phyloP scores from a whole-genome alignment of 2,113 vertebrate genomes.

The human region GRCh38 chr13:37177501-37178000 shows the following conservation, averaged over 20 bases:
- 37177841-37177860: background rate
- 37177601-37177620: background rate
- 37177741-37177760: background rate
- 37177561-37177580: background rate
- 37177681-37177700: conserved; percentile 10
- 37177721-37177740: conserved; percentile 11
- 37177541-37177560: background rate
- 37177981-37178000: background rate
- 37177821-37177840: background rate
- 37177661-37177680: background rate
- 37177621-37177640: background rate
- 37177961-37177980: background rate
- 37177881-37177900: background rate
- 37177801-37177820: background rate
- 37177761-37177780: background rate
- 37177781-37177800: background rate
- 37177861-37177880: background rate
- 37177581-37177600: background rate
- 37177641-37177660: conserved; percentile 16
- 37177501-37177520: no score
- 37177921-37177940: background rate
- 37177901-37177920: background rate
- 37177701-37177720: conserved; percentile 32
- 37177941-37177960: background rate
- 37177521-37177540: background rate